Base-by-base conservation (phyloP, 2,113 vertebrate genomes). In the Misgurnus anguillicaudatus region DNA sequence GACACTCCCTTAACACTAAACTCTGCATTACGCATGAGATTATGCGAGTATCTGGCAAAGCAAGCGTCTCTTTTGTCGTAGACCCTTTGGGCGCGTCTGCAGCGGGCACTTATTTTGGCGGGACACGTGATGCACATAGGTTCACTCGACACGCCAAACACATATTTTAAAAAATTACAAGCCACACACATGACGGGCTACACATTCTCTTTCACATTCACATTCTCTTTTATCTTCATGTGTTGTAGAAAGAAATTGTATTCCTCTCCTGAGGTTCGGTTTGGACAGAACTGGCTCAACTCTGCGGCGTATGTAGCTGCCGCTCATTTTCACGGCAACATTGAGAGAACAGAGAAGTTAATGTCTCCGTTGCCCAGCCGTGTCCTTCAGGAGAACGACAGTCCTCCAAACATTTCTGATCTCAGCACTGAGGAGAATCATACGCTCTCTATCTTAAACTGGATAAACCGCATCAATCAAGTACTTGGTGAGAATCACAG, bases 351-450 rank as follows among this genome's bases (percentile, higher is more conserved):
- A 0, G n/a, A n/a, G 0, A 6, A 36, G 45, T 90, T 90, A 67
- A 62, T 89, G 39, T 2, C 4, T 1, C 88, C 89, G 6, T 83
- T 92, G 72, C 92, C 92, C 5, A 42, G 89, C 8, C 85, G 89
- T 6, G 5, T 92, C n/a, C 77, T 91, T 24, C 42, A 89, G 88
- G 86, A 53, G 0, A 78, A 39, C 0, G 87, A 92, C 64, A 61
- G 0, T 0, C 72, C 89, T 0, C 88, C 88, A 10, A 82, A 89
- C 77, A 90, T 91, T 10, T 63, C 75, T 3, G 89, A 87, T 75
- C 74, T 92, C 53, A 91, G 65, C 65, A 0, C 42, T 0, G 90
- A 90, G 31, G 91, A 93, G 82, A 93, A 91, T 84, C 86, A 90
- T 73, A 74, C 85, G 0, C 82, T 92, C 9, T 82, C 13, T 0